phyloP scores from a whole-genome alignment of 1,140 invertebrate genomes.

The Parasteatoda tepidariorum region DNA sequence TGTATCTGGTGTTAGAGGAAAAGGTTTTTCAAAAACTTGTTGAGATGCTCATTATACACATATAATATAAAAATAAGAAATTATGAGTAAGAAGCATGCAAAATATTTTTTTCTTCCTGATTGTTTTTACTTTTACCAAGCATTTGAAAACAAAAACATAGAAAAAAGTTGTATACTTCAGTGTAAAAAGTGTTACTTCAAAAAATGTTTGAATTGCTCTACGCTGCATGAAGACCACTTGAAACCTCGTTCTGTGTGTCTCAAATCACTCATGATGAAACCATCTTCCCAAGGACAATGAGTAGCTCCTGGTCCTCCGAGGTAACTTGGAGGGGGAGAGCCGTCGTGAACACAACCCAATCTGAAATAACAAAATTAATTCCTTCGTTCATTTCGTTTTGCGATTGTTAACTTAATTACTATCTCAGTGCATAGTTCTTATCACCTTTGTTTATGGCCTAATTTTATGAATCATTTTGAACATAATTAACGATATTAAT shows the following conservation, averaged over 20 bases:
- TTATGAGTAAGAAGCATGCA: too few species aligned
- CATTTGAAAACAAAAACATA: neutral
- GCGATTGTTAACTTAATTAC: too few species aligned
- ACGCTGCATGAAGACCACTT: slow-evolving; percentile 93
- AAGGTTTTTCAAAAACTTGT: too few species aligned
- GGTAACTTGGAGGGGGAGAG: slow-evolving; percentile 91
- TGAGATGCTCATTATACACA: too few species aligned
- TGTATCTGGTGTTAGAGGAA: too few species aligned
- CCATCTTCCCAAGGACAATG: slow-evolving; percentile 96
- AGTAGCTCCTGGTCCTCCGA: slow-evolving; percentile 94
- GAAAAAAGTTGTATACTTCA: neutral
- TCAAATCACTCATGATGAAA: slow-evolving; percentile 94
- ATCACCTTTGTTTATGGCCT: too few species aligned
- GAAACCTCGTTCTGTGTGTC: slow-evolving; percentile 94
- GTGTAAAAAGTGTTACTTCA: slow-evolving; percentile 81
- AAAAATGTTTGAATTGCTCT: slow-evolving; percentile 94
- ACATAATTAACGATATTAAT: too few species aligned
- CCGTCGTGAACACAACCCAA: slow-evolving; percentile 94
- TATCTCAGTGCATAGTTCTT: too few species aligned
- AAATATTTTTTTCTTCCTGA: too few species aligned
- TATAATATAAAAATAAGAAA: too few species aligned
- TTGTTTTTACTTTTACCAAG: too few species aligned
- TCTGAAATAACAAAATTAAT: slow-evolving; percentile 70
- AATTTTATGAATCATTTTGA: too few species aligned
- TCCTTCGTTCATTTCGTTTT: neutral